Base-by-base conservation (phyloP, 2,888 invertebrate genomes). In the Idaea biselata region DNA sequence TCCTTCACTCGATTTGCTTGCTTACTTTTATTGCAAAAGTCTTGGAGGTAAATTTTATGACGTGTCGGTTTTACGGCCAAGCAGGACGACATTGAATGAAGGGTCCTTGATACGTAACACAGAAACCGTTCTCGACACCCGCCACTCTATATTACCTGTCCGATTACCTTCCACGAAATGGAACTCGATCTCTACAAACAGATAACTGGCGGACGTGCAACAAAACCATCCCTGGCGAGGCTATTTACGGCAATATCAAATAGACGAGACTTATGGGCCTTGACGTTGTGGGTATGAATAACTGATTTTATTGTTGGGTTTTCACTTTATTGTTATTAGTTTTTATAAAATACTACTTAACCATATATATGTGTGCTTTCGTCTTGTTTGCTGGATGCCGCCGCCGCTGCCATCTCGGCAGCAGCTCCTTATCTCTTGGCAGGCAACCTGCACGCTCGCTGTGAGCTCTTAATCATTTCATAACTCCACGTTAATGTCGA, bases 1-100 rank as follows among this genome's bases (percentile, higher is more conserved):
- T 64, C 70, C 71, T 75, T 78, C 74, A 69, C 76, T 71, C 71
- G 79, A 72, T 77, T 77, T 74, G 78, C 78, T 73, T 65, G 63
- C 63, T 64, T 31, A 60, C 63, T 61, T 63, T 63, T 59, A 70
- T 70, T 69, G 70, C 68, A 73, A 80, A 79, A 78, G 78, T 78
- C 77, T 80, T 82, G 78, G 74, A 74, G 77, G 77, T 79, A 76
- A 80, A 78, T 85, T 89, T 89, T 88, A 89, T 84, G 80, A 81
- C 81, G 86, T n/a, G n/a, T 81, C 81, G 80, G 79, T 82, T 91
- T 90, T 89, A 90, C 82, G 79, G 77, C 82, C 80, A 78, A 25
- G 73, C 76, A 78, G 75, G 79, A 82, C 78, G 77, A 73, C 71
- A 72, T 79, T 75, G 76, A 80, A 79, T 80, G 77, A 83, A 44